Evolutionary conservation across 2,888 invertebrate genomes (phyloP), one percentile per base, ranked within the genome.

Genomic region (Himalopsyche anomala): DNA sequence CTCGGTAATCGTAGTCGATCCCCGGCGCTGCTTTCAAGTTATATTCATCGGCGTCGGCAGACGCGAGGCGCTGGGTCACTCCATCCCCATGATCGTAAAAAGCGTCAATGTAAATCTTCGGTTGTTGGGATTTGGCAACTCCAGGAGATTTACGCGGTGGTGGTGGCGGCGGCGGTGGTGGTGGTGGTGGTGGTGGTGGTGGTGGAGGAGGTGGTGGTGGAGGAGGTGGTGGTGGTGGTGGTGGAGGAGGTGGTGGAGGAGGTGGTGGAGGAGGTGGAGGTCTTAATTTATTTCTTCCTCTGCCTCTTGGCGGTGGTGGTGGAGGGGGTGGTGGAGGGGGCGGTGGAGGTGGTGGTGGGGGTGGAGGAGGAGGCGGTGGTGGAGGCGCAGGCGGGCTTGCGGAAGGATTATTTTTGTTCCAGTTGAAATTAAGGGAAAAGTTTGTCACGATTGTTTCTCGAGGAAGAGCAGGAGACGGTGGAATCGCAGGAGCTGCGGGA

Each of bases 41-140:
- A 83, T 87, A 89, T 17, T 86, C 86, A n/a, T 90, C 90, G 0
- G 92, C 93, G 87, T 93, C 92, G 9, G 92, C 90, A 0, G 93
- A 91, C 88, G 91, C 90, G 36, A 92, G 91, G 83, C 91, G 91
- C 80, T 91, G 91, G 0, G 92, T 90, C n/a, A 92, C 91, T n/a
- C 93, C 93, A 89, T 92, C 90, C 38, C 91, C 90, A 56, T 88
- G 87, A 11, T 93, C 91, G 12, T 93, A 91, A 89, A 92, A 93
- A 0, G 93, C 93, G 88, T 93, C 93, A 15, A 93, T 91, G 89
- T 91, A 93, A 19, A 93, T 93, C 82, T 92, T 88, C 12, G 89
- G 91, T 0, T 92, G 92, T 28, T 91, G 90, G 4, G 91, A 91
- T 56, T 91, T 91, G 0, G 92, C 92, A 11, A 83, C 51, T 36